A percentile compares a stretch with the other conserved stretches of the same genome.
phyloP scores from a whole-genome alignment of 2,113 vertebrate genomes.

The Acanthochromis polyacanthus region DNA sequence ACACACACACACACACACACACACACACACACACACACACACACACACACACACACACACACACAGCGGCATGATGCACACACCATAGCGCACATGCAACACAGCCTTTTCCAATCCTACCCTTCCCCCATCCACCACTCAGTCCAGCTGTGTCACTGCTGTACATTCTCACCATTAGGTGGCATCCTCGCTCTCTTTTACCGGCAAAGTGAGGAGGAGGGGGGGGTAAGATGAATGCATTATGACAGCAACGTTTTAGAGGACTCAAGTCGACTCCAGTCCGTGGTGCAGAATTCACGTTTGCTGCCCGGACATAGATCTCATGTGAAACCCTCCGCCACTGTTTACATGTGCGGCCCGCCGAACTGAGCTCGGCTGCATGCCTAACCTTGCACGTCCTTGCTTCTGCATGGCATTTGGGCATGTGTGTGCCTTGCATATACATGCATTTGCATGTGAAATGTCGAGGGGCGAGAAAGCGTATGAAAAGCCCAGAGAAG shows the following conservation, averaged over 20 bases:
- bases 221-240: conserved; percentile 60
- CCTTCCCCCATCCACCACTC: conserved; percentile 49
- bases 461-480: conserved; percentile 60
- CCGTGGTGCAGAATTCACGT: conserved; percentile 63
- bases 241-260: conserved; percentile 77
- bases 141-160: conserved; percentile 65
- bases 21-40: conserved; percentile 31
- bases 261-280: conserved; percentile 63
- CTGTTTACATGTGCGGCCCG: conserved; percentile 24
- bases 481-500: conserved; percentile 61
- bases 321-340: conserved; percentile 40
- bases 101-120: conserved; percentile 24
- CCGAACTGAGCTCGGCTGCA: conserved; percentile 1
- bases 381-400: conserved; percentile 71
- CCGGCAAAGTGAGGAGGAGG: not conserved
- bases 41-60: conserved; percentile 29
- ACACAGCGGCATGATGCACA: conserved; percentile 6
- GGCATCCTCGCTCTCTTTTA: conserved; percentile 71
- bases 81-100: conserved; percentile 39
- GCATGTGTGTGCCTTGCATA: conserved; percentile 53
- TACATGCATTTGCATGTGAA: conserved; percentile 78
- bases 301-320: conserved; percentile 65
- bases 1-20: conserved; percentile 29
- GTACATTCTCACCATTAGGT: conserved; percentile 78
- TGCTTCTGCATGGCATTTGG: conserved; percentile 46